These are phyloP conservation scores for Lycophotia porphyrea DNA, from an alignment of 2,888 invertebrate species.

Conservation along the genomic window DNA sequence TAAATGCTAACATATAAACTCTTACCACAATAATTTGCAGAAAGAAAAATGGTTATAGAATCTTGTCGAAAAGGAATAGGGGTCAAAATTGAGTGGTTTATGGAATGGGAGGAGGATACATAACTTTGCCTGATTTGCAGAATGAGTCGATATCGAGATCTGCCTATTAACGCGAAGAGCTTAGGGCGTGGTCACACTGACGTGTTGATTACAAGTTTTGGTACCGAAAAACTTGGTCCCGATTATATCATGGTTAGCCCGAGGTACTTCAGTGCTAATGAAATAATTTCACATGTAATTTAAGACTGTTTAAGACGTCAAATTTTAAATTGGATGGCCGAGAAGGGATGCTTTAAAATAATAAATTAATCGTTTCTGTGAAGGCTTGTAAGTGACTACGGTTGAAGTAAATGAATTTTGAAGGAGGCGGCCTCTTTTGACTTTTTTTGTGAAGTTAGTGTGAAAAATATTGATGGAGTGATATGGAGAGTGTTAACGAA, in stretches of 20 bases:
- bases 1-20: conserved; percentile 78
- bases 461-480: conserved; percentile 67
- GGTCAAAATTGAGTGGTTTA: conserved; percentile 53
- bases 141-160: conserved; percentile 84
- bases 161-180: conserved; percentile 85
- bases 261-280: conserved; percentile 84
- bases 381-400: conserved; percentile 78
- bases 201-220: conserved; percentile 87
- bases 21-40: conserved; percentile 51
- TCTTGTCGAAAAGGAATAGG: conserved; percentile 49
- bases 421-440: conserved; percentile 59
- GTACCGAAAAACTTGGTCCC: conserved; percentile 80
- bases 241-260: conserved; percentile 75
- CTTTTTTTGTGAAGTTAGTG: conserved; percentile 54
- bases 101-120: conserved; percentile 23
- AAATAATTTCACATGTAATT: conserved; percentile 89
- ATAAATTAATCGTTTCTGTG: conserved; percentile 89
- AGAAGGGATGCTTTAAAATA: conserved; percentile 86
- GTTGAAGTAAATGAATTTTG: conserved; percentile 81
- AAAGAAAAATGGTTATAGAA: neutral
- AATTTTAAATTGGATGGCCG: conserved; percentile 90
- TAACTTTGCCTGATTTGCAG: conserved; percentile 75
- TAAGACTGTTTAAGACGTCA: conserved; percentile 90
- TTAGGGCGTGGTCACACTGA: conserved; percentile 85
- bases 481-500: conserved; percentile 40